phyloP scores from a whole-genome alignment of 2,888 invertebrate species.

The Acrobasis consociella region DNA sequence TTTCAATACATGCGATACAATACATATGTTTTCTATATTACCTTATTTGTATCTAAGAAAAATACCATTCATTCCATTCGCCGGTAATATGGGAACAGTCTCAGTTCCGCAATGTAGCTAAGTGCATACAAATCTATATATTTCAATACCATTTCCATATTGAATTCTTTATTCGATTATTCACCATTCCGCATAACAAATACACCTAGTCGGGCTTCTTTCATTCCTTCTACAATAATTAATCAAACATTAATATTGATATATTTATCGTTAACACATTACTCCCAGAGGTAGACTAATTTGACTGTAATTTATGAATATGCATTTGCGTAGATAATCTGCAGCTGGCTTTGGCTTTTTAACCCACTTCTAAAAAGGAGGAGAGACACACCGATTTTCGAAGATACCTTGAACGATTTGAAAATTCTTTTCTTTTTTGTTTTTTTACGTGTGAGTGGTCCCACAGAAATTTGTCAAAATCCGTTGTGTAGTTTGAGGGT shows the following conservation, averaged over 20 bases:
- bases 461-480: too few relatives aligned
- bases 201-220: background rate
- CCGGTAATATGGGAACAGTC: background rate
- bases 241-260: background rate
- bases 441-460: too few relatives aligned
- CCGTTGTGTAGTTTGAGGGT: too few relatives aligned
- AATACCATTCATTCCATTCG: background rate
- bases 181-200: slow-evolving; percentile 1
- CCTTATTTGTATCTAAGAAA: background rate
- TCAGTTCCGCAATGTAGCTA: background rate
- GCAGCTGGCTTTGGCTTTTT: too few relatives aligned
- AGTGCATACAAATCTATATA: slow-evolving; percentile 3
- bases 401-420: too few relatives aligned
- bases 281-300: background rate
- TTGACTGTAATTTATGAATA: background rate
- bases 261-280: background rate
- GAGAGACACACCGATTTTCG: too few relatives aligned
- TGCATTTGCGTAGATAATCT: background rate
- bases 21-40: background rate
- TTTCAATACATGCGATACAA: too few relatives aligned
- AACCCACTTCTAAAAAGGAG: too few relatives aligned
- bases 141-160: slow-evolving; percentile 1
- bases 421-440: too few relatives aligned
- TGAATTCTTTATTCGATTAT: background rate
- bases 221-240: background rate